Percentiles rank a stretch among this genome's conserved stretches.
Conservation (phyloP, 2,888 invertebrate species). For the Drosophila picticornis region DNA sequence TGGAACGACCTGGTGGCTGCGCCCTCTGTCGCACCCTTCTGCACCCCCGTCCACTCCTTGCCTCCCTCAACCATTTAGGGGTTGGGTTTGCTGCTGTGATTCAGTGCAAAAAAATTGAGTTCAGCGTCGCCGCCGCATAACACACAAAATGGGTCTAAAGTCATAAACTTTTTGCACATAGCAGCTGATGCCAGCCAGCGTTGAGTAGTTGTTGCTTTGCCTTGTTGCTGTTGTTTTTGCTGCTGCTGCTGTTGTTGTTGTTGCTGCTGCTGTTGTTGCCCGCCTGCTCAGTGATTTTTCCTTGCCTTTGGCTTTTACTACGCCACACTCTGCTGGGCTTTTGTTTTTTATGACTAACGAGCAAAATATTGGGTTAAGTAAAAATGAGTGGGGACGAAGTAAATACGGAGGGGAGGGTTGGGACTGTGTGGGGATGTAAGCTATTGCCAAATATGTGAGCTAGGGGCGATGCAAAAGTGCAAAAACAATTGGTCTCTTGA, state of each 20-base stretch:
- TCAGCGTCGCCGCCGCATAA: slow-evolving; percentile 56
- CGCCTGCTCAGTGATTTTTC: slow-evolving; percentile 74
- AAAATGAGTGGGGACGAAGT: slow-evolving; percentile 30
- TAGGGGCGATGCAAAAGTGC: slow-evolving; percentile 5
- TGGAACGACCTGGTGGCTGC: slow-evolving; percentile 26
- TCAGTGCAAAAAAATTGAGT: slow-evolving; percentile 68
- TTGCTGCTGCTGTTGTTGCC: slow-evolving; percentile 36
- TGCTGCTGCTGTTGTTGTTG: slow-evolving; percentile 40
- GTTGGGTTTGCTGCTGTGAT: slow-evolving; percentile 52
- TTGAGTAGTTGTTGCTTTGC: slow-evolving; percentile 44
- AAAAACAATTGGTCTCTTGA: slow-evolving; percentile 37
- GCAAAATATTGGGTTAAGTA: slow-evolving; percentile 80
- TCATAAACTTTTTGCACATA: slow-evolving; percentile 78
- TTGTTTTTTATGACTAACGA: slow-evolving; percentile 79
- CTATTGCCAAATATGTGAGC: slow-evolving; percentile 51
- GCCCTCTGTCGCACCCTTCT: neutral
- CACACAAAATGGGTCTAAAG: slow-evolving; percentile 82
- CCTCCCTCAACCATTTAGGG: neutral
- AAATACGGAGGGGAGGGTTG: slow-evolving; percentile 4
- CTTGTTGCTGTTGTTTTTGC: slow-evolving; percentile 35
- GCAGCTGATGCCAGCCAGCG: slow-evolving; percentile 75
- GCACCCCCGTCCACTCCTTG: neutral
- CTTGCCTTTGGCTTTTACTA: slow-evolving; percentile 79
- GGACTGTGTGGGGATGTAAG: neutral
- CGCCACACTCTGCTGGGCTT: slow-evolving; percentile 68